These are phyloP conservation scores for Amblyopsis rosae DNA, from an alignment of 2,113 vertebrate species.

Conservation along the genomic window DNA sequence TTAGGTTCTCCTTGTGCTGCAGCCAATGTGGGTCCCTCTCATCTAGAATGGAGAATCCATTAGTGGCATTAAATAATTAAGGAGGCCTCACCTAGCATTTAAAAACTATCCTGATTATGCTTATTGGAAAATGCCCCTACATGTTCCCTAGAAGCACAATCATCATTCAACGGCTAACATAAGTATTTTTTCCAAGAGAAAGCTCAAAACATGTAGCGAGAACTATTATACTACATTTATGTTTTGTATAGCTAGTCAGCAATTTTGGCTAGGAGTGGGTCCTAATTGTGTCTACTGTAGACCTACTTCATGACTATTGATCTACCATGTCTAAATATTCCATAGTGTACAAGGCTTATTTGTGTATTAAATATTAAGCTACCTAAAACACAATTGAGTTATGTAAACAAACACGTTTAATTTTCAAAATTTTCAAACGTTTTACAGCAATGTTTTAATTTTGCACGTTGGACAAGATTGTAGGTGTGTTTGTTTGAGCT, in stretches of 20 bases:
- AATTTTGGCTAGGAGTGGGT: not conserved
- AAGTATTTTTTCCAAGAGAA: not conserved
- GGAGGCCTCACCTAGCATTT: slow-evolving; percentile 42
- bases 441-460: not conserved
- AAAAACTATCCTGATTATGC: slow-evolving; percentile 52
- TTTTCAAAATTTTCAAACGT: not conserved
- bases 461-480: not conserved
- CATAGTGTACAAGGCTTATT: too few relatives aligned
- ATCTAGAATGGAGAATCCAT: slow-evolving; percentile 55
- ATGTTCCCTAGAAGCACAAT: slow-evolving; percentile 27
- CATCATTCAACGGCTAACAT: slow-evolving; percentile 4
- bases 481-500: not conserved
- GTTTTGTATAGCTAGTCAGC: too few relatives aligned
- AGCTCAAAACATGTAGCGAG: not conserved
- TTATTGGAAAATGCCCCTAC: slow-evolving; percentile 29
- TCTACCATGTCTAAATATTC: not conserved
- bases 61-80: slow-evolving; percentile 71
- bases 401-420: not conserved
- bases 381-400: not conserved
- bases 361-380: too few relatives aligned
- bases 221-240: too few relatives aligned
- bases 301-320: not conserved
- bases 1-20: slow-evolving; percentile 17
- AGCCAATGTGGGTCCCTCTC: slow-evolving; percentile 47
- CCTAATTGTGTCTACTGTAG: too few relatives aligned